These are phyloP conservation scores for Drosophila murphyi DNA, from an alignment of 1,140 invertebrate species.

Conservation along the genomic window DNA sequence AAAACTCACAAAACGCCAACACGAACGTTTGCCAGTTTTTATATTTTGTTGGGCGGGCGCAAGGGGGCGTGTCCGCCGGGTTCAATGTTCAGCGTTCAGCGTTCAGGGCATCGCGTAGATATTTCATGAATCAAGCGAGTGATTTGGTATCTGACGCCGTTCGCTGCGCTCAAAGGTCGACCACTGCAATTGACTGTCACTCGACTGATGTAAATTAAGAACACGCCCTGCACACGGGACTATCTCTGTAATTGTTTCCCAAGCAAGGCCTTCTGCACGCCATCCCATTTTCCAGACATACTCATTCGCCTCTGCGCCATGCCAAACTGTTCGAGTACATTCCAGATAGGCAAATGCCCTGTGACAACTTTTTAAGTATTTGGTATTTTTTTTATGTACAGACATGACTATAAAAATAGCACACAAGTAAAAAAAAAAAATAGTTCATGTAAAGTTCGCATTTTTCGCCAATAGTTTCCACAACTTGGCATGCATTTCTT, in stretches of 20 bases:
- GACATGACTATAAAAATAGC: too few species aligned
- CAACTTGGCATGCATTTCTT: too few species aligned
- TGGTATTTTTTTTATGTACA: neutral
- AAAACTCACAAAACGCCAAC: constrained; percentile 36
- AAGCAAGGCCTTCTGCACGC: constrained; percentile 21
- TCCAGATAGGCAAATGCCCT: neutral
- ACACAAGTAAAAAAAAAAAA: too few species aligned
- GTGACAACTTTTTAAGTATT: neutral
- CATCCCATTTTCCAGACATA: neutral
- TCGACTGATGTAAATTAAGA: constrained; percentile 48
- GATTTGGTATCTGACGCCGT: constrained; percentile 58
- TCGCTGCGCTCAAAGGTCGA: constrained; percentile 33
- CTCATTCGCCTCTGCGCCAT: too few species aligned
- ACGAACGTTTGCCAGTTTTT: constrained; percentile 50
- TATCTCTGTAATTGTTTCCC: neutral
- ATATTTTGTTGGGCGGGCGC: constrained; percentile 2
- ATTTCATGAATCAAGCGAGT: constrained; percentile 81
- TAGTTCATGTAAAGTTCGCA: too few species aligned
- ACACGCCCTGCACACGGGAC: constrained; percentile 71
- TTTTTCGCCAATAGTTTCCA: too few species aligned
- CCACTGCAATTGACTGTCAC: constrained; percentile 13
- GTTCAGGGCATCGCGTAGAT: constrained; percentile 41
- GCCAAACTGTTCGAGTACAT: neutral
- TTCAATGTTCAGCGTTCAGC: constrained; percentile 35
- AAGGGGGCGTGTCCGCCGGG: constrained; percentile 24